phyloP scores from a whole-genome alignment of 2,797 vertebrate genomes.

The Eurystomus glaucurus region DNA sequence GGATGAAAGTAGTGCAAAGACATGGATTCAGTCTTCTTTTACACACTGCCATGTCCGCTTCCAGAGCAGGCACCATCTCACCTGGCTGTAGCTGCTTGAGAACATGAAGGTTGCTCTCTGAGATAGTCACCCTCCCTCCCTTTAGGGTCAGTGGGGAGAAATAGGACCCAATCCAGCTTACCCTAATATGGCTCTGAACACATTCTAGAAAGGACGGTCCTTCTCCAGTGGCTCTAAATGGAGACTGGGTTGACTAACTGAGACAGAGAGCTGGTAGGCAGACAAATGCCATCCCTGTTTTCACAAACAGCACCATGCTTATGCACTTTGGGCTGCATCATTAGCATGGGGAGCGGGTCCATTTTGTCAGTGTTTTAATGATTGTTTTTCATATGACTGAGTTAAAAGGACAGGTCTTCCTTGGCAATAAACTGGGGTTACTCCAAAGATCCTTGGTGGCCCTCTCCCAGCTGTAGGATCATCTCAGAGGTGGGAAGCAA shows the following conservation, averaged over 20 bases:
- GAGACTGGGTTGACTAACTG: neutral
- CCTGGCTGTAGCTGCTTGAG: neutral
- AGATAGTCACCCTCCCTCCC: neutral
- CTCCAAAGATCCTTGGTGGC: neutral
- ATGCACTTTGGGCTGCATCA: neutral
- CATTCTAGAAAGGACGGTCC: accelerated
- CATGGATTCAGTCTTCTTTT: neutral
- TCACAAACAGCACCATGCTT: neutral
- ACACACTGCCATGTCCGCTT: neutral
- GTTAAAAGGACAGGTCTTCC: neutral
- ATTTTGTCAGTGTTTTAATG: neutral
- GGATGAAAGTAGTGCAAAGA: neutral
- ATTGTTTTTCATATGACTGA: neutral
- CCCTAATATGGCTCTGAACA: neutral
- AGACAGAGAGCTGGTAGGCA: neutral
- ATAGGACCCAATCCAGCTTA: neutral
- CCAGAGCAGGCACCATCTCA: neutral
- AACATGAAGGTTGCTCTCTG: neutral
- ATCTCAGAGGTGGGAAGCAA: neutral
- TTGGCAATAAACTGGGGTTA: neutral
- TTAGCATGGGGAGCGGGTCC: neutral
- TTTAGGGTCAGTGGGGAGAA: neutral
- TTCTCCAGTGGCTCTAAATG: neutral
- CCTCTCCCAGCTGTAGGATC: neutral
- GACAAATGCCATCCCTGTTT: neutral